Conservation (phyloP, 2,888 invertebrate species). For the Drosophila falleni region DNA sequence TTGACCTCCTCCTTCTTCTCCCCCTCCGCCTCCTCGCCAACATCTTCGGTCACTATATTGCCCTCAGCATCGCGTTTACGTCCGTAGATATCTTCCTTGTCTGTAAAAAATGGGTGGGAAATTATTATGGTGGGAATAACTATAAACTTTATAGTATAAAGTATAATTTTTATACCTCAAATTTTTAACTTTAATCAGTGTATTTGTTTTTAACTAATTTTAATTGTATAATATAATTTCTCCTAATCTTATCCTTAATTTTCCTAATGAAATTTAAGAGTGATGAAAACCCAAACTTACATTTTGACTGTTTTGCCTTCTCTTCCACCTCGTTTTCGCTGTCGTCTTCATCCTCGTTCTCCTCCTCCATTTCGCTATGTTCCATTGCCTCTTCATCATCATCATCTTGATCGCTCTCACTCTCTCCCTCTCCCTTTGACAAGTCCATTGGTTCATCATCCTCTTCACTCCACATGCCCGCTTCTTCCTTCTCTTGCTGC, state of each 20-base stretch:
- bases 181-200: too few relatives aligned
- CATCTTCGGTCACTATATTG: slow-evolving; percentile 88
- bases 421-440: slow-evolving; percentile 36
- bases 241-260: too few relatives aligned
- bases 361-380: slow-evolving; percentile 22
- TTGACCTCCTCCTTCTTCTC: slow-evolving; percentile 61
- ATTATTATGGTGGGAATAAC: too few relatives aligned
- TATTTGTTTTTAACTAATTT: too few relatives aligned
- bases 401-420: slow-evolving; percentile 25
- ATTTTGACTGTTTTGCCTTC: slow-evolving; percentile 14
- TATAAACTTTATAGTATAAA: too few relatives aligned
- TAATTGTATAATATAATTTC: too few relatives aligned
- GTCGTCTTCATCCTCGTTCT: slow-evolving; percentile 21
- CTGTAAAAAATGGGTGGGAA: slow-evolving; percentile 45
- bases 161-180: too few relatives aligned
- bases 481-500: slow-evolving; percentile 68
- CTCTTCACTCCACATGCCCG: slow-evolving; percentile 77
- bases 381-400: slow-evolving; percentile 6
- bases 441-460: slow-evolving; percentile 58
- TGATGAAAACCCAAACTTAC: slow-evolving; percentile 16
- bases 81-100: slow-evolving; percentile 96
- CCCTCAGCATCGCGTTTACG: slow-evolving; percentile 91
- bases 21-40: slow-evolving; percentile 88
- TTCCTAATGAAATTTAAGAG: too few relatives aligned
- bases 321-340: slow-evolving; percentile 35